Conservation (phyloP, 2,888 invertebrate species). For the Stenchaetothrips biformis region DNA sequence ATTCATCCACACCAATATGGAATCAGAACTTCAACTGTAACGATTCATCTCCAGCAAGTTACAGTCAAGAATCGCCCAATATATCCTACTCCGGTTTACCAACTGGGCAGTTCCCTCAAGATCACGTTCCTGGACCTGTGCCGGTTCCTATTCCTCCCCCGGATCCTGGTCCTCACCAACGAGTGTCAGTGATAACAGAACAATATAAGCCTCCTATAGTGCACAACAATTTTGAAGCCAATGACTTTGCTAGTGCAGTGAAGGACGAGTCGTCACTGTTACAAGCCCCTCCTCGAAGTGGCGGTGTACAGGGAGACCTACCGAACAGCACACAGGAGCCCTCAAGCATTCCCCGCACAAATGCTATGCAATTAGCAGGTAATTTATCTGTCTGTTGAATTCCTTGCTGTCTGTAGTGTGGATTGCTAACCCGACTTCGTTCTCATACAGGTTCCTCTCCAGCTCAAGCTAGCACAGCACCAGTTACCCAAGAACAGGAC, state of each 20-base stretch:
- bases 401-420: not conserved
- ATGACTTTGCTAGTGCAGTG: not conserved
- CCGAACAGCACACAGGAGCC: conserved; percentile 18
- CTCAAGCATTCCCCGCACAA: conserved; percentile 32
- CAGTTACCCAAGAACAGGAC: conserved; percentile 43
- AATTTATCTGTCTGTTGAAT: not conserved
- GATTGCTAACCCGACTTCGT: conserved; percentile 15
- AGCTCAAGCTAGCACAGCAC: conserved; percentile 59
- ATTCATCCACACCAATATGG: not conserved
- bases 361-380: conserved; percentile 28
- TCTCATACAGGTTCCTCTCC: conserved; percentile 53
- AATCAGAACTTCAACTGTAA: conserved; percentile 23
- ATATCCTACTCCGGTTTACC: not conserved
- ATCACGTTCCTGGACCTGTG: conserved; percentile 27
- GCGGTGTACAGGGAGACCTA: not conserved
- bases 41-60: conserved; percentile 48
- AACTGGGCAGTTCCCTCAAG: conserved; percentile 23
- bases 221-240: not conserved
- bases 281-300: not conserved
- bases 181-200: conserved; percentile 45
- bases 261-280: not conserved
- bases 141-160: conserved; percentile 27
- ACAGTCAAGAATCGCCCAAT: conserved; percentile 51
- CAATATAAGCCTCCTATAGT: conserved; percentile 34
- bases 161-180: conserved; percentile 34